phyloP scores from a whole-genome alignment of 2,797 vertebrate genomes.

The Perodicticus potto region DNA sequence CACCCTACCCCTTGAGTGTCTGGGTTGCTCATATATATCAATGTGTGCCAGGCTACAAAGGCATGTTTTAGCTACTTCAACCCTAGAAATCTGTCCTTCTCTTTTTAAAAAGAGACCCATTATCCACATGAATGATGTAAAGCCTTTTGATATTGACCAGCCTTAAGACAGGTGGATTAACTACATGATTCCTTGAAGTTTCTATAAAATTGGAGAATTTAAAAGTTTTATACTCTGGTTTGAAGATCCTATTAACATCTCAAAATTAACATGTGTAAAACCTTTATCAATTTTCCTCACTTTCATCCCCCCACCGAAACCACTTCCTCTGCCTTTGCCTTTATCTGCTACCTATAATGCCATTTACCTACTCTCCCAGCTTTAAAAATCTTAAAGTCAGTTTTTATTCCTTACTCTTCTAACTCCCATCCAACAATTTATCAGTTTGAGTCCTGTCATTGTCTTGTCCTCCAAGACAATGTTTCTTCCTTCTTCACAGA shows the following conservation, averaged over 20 bases:
- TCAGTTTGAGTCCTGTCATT: background rate
- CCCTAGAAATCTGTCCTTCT: background rate
- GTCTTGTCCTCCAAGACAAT: background rate
- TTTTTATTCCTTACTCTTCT: background rate
- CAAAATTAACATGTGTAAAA: conserved; percentile 34
- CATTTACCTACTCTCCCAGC: background rate
- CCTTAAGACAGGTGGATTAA: background rate
- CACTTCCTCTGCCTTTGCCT: background rate
- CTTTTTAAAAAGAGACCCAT: background rate
- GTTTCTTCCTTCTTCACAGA: background rate
- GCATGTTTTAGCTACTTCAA: background rate
- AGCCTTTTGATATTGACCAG: conserved; percentile 44
- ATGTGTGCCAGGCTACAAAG: background rate
- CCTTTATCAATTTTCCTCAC: background rate
- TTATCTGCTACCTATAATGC: background rate
- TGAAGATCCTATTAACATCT: conserved; percentile 37
- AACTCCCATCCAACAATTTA: background rate
- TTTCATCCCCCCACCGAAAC: background rate
- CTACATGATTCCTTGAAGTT: conserved; percentile 50
- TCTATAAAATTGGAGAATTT: conserved; percentile 21
- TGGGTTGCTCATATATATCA: background rate
- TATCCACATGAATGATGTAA: background rate
- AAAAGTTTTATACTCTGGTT: conserved; percentile 28
- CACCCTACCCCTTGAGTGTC: background rate
- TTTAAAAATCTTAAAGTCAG: background rate